A percentile compares a stretch with the other conserved stretches of the same genome.
Conservation (phyloP, 2,113 vertebrate species). For the Petroica traversi region DNA sequence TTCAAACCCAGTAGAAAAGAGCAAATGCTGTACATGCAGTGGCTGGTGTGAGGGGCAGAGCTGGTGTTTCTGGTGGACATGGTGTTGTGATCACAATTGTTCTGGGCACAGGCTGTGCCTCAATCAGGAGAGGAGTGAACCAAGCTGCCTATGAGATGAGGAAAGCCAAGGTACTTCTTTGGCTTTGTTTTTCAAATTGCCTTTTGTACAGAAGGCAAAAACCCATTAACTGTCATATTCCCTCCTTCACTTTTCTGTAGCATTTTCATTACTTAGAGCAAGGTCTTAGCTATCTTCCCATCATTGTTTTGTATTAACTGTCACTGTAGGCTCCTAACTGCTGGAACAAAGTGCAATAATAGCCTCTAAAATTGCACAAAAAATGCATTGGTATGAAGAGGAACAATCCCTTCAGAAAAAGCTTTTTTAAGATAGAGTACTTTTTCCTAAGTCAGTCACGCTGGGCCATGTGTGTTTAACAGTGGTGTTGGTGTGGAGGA, state of each 20-base stretch:
- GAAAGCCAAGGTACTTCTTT: neutral
- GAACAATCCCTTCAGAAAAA: neutral
- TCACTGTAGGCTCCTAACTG: neutral
- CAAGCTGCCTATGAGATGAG: neutral
- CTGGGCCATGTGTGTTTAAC: neutral
- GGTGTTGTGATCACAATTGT: neutral
- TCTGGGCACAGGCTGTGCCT: neutral
- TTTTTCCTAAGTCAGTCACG: neutral
- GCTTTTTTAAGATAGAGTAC: neutral
- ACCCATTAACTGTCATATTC: neutral
- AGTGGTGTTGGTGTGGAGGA: neutral
- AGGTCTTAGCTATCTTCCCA: neutral
- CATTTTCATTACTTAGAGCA: conserved; percentile 6
- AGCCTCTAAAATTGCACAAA: neutral
- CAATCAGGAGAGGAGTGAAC: neutral
- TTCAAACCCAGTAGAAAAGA: neutral
- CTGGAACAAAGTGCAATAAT: neutral
- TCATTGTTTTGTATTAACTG: neutral
- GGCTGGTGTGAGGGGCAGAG: neutral
- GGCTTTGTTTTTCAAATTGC: conserved; percentile 39
- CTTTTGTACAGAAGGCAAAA: neutral
- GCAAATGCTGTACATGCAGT: fast-evolving
- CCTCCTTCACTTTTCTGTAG: conserved; percentile 10
- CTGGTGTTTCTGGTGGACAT: neutral
- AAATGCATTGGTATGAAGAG: neutral